Evolutionary conservation across 1,140 invertebrate genomes (phyloP), one percentile per base, ranked within the genome.

Genomic region (Copidosoma floridanum): DNA sequence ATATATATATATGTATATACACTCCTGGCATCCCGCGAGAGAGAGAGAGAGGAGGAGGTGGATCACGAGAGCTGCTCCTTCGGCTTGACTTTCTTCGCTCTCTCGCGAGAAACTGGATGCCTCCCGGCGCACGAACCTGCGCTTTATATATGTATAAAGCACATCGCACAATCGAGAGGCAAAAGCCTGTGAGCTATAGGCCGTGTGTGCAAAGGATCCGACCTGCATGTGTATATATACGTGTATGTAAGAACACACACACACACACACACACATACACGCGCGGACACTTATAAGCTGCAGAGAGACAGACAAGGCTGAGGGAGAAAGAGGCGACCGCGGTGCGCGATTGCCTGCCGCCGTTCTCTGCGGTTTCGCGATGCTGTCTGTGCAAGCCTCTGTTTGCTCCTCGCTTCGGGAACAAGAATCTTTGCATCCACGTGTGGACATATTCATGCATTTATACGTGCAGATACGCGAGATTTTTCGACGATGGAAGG

Each of bases 41-140:
- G 29, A 32, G 29, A 6, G 29, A 32, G 29, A 32, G 29, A 12
- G 12, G 29, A 32, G 29, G 29, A 32, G 29, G 12, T 8, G 29
- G 29, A 8, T 32, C 29, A 12, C 29, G 29, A 32, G 29, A 6
- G 23, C 29, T 20, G n/a, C 26, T 24, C 24, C 29, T 32, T 6
- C 29, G 7, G 41, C 14, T 29, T 56, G 48, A 52, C 57, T 53
- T 53, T 53, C 57, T 53, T 52, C 57, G 48, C 27, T 52, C 47
- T 6, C 29, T 32, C 12, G 44, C 54, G 61, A 63, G 54, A 63
- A 63, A 53, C 55, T 63, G 48, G 61, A 63, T 51, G 54, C 47
- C 61, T 51, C 16, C 29, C 38, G 32, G 23, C 43, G 38, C 32
- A n/a, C 29, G 50, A 38, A 10, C 44, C 16, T 14, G 27, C 27